These are phyloP conservation scores for Nemapogon koenigi DNA, from an alignment of 2,888 invertebrate species.

Conservation along the genomic window DNA sequence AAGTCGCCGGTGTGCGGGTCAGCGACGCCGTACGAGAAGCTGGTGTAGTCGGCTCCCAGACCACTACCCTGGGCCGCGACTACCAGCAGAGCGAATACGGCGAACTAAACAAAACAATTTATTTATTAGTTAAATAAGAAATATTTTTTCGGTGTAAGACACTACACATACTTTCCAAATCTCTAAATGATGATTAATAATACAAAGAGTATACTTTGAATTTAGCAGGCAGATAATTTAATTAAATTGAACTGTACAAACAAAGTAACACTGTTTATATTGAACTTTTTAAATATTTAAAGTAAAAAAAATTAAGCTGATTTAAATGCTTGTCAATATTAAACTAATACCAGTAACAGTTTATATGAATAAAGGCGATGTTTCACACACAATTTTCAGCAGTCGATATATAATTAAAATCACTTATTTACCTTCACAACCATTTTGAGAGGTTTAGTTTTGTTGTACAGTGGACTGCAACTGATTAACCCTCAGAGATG, in stretches of 20 bases:
- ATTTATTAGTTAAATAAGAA: no score
- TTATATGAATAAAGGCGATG: background rate
- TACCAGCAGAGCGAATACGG: constrained; percentile 47
- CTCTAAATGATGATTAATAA: no score
- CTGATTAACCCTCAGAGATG: constrained; percentile 40
- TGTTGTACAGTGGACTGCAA: constrained; percentile 50
- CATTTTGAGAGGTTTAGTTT: constrained; percentile 51
- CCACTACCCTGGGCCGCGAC: constrained; percentile 49
- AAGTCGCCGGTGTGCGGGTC: constrained; percentile 58
- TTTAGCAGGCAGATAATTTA: background rate
- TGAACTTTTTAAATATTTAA: background rate
- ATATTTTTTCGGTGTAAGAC: no score
- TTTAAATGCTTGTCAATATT: background rate
- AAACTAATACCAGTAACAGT: background rate
- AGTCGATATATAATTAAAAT: background rate
- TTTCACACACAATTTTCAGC: background rate
- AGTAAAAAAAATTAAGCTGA: background rate
- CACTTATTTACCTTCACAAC: constrained; percentile 49
- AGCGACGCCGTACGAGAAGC: constrained; percentile 53
- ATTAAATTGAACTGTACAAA: background rate
- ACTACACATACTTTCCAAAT: no score
- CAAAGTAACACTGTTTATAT: no score
- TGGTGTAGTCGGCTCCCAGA: constrained; percentile 43
- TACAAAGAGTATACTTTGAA: background rate
- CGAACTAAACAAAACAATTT: constrained; percentile 38